These are phyloP conservation scores for Poecilia velifera DNA, from an alignment of 2,797 vertebrate species.

Conservation along the genomic window DNA sequence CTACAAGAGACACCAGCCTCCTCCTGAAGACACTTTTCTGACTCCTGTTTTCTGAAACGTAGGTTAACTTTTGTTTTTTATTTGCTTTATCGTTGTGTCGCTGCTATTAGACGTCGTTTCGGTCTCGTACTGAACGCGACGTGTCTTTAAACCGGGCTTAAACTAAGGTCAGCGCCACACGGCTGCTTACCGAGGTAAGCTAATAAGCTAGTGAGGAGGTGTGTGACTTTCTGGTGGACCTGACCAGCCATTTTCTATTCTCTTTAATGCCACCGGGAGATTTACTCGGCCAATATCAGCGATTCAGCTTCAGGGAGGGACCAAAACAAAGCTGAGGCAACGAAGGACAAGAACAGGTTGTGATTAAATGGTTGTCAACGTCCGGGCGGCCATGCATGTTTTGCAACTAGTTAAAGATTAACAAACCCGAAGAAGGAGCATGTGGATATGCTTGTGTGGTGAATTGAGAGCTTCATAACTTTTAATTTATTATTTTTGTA, in stretches of 20 bases:
- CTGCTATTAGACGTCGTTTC: accelerated
- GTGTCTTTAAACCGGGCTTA: background rate
- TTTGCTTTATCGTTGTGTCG: background rate
- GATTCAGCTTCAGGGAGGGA: background rate
- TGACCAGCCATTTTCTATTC: conserved; percentile 63
- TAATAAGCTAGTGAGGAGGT: conserved; percentile 49
- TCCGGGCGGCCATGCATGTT: background rate
- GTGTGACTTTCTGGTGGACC: conserved; percentile 56
- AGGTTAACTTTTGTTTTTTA: conserved; percentile 25
- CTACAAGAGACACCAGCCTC: conserved; percentile 16
- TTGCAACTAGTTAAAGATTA: conserved; percentile 6
- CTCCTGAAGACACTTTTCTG: conserved; percentile 16
- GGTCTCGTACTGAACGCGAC: accelerated
- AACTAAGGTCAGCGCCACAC: conserved; percentile 65
- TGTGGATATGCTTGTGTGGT: background rate
- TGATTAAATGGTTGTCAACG: background rate
- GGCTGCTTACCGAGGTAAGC: conserved; percentile 52
- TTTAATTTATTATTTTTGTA: background rate
- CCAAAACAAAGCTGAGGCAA: background rate
- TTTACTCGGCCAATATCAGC: accelerated
- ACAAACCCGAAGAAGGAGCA: background rate
- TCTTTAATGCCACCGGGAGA: background rate
- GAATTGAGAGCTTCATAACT: background rate
- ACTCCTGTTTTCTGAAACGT: conserved; percentile 50
- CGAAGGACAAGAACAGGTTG: background rate